A percentile compares a stretch with the other conserved stretches of the same genome.
These are phyloP conservation scores for Lacerta viridis DNA, from an alignment of 2,797 vertebrate species.

Conservation along the genomic window DNA sequence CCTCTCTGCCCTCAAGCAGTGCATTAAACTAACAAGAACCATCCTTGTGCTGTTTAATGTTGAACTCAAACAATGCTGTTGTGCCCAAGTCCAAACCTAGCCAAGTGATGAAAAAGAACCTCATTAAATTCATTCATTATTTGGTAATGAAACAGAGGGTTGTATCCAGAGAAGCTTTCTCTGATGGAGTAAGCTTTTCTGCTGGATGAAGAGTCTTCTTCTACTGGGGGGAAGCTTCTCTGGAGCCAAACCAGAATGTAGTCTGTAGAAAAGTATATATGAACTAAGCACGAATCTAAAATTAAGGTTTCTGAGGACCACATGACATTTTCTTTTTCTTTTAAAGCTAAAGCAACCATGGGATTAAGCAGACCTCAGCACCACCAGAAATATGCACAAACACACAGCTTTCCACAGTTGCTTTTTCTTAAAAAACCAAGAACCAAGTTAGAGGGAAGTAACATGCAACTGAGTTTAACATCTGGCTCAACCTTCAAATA, in stretches of 20 bases:
- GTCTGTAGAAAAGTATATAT: not conserved
- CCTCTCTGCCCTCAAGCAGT: conserved; percentile 10
- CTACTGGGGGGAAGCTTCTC: not conserved
- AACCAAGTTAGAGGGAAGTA: not conserved
- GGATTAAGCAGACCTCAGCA: not conserved
- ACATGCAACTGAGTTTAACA: not conserved
- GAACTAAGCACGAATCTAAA: not conserved
- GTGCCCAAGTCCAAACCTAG: conserved; percentile 1
- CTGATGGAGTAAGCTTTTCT: not conserved
- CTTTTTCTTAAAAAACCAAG: not conserved
- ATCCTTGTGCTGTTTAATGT: not conserved
- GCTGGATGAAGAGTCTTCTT: not conserved
- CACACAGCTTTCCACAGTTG: not conserved
- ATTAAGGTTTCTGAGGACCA: conserved; percentile 24
- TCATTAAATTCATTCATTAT: conserved; percentile 26
- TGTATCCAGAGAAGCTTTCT: not conserved
- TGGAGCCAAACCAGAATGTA: not conserved
- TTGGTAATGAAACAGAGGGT: conserved; percentile 11
- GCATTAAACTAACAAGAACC: conserved; percentile 20
- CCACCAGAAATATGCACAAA: not conserved
- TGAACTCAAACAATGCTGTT: conserved; percentile 3
- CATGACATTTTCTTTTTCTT: not conserved
- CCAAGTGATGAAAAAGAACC: not conserved
- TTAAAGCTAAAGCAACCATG: not conserved
- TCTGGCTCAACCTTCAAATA: not conserved